These are phyloP conservation scores for Rhinichthys osculus DNA, from an alignment of 2,797 vertebrate species.

Conservation along the genomic window DNA sequence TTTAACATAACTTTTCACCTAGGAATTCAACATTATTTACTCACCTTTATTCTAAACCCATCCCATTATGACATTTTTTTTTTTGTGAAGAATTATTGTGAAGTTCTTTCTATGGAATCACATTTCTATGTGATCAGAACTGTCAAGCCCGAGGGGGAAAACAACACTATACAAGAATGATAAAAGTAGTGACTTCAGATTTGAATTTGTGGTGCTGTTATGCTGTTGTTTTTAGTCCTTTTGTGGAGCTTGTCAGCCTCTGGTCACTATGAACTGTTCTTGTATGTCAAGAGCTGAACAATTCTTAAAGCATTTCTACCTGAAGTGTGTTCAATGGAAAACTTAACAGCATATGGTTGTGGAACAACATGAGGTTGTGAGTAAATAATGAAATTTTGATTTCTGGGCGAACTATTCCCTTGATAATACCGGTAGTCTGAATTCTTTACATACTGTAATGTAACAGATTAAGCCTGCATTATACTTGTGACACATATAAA, in stretches of 20 bases:
- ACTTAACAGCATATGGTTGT: neutral
- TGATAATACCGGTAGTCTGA: neutral
- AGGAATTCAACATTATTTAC: neutral
- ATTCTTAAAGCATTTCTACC: neutral
- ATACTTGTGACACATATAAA: neutral
- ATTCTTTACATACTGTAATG: neutral
- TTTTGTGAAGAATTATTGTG: neutral
- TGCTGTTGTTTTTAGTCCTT: neutral
- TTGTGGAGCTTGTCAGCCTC: neutral
- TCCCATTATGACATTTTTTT: neutral
- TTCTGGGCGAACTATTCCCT: neutral
- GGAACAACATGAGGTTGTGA: neutral
- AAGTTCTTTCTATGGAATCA: neutral
- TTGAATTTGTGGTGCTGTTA: neutral
- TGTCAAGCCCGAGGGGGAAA: neutral
- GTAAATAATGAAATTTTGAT: neutral
- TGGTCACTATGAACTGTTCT: neutral
- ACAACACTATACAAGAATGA: neutral
- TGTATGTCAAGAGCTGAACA: neutral
- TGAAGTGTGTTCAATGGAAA: neutral
- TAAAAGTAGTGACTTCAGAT: neutral
- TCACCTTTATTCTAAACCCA: neutral
- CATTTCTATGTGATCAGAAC: neutral
- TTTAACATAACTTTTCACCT: neutral
- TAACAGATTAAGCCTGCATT: neutral